Evolutionary conservation across 2,113 vertebrate species (phyloP).

Genomic region (Gymnobelideus leadbeateri): DNA sequence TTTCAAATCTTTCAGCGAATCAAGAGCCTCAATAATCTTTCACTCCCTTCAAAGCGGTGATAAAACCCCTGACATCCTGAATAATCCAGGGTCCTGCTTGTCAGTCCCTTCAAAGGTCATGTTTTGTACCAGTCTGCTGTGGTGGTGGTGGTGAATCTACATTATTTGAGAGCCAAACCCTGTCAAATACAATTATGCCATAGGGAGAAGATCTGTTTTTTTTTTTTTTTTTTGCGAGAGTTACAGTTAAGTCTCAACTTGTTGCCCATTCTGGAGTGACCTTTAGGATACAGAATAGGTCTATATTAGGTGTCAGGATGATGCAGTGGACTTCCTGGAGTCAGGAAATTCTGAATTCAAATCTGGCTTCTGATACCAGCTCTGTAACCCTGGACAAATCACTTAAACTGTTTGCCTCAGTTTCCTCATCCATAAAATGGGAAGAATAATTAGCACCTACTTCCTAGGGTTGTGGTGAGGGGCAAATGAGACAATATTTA

Average conservation of each 20-base stretch:
- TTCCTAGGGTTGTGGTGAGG: background rate
- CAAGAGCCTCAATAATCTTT: background rate
- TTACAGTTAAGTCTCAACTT: background rate
- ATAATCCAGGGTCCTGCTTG: background rate
- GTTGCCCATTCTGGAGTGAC: background rate
- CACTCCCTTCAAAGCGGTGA: background rate
- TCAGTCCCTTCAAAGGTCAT: background rate
- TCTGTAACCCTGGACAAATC: background rate
- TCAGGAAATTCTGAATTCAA: background rate
- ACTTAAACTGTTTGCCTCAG: background rate
- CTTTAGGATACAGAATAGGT: background rate
- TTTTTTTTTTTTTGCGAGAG: too few relatives aligned
- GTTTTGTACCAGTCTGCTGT: background rate
- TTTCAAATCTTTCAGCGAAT: background rate
- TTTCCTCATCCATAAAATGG: background rate
- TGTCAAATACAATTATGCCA: background rate
- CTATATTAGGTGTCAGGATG: background rate
- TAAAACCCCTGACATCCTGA: background rate
- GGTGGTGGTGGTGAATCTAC: background rate
- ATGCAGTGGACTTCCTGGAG: background rate
- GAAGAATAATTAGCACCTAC: background rate
- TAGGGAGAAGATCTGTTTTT: background rate
- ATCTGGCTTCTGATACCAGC: background rate
- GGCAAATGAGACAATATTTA: background rate
- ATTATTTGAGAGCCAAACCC: background rate